Evolutionary conservation across 2,888 invertebrate genomes (phyloP).

Genomic region (Cabera pusaria): DNA sequence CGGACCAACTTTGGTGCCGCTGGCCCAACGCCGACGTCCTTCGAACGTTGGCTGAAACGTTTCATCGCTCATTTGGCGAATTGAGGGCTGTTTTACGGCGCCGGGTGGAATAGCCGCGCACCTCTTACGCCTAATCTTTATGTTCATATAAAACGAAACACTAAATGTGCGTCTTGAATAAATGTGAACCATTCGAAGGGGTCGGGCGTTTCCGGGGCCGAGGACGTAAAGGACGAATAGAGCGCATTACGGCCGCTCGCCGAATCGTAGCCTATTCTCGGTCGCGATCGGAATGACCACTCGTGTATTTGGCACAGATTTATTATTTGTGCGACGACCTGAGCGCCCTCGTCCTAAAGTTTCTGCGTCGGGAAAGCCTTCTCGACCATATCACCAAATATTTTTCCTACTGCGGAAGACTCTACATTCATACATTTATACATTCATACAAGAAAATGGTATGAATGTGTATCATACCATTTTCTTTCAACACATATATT

Average conservation of each 20-base stretch:
- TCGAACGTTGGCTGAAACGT: conserved; percentile 26
- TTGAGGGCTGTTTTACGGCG: conserved; percentile 66
- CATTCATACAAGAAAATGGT: too few relatives aligned
- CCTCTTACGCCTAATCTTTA: conserved; percentile 77
- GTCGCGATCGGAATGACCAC: conserved; percentile 12
- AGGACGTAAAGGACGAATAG: conserved; percentile 20
- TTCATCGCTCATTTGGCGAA: conserved; percentile 70
- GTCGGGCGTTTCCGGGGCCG: conserved; percentile 17
- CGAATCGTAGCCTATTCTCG: conserved; percentile 18
- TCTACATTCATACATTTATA: too few relatives aligned
- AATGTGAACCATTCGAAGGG: conserved; percentile 40
- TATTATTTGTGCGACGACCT: conserved; percentile 30
- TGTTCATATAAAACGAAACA: conserved; percentile 72
- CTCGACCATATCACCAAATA: too few relatives aligned
- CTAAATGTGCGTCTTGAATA: conserved; percentile 66
- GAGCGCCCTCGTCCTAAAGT: too few relatives aligned
- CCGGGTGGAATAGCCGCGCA: conserved; percentile 54
- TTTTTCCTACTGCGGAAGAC: too few relatives aligned
- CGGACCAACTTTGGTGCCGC: conserved; percentile 7
- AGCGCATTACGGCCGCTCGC: conserved; percentile 16
- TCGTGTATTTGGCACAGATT: conserved; percentile 23
- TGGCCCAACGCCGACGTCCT: conserved; percentile 10
- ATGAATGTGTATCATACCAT: too few relatives aligned
- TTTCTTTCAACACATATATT: too few relatives aligned
- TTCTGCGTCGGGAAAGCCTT: too few relatives aligned